Evolutionary conservation across 2,888 invertebrate genomes (phyloP).

Genomic region (Acleris literana): DNA sequence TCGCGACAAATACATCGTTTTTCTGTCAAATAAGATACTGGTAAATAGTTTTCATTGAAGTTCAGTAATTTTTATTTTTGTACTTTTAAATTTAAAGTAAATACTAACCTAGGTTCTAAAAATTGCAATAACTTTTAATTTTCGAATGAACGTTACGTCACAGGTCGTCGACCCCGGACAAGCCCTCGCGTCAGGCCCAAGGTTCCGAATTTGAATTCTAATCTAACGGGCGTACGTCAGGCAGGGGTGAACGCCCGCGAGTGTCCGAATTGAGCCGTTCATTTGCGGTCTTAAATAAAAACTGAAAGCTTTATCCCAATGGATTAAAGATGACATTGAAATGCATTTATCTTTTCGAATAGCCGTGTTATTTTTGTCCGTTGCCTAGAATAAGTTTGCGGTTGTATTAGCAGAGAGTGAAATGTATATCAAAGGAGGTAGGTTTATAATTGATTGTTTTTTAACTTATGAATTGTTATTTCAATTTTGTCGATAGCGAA

Average conservation of each 20-base stretch:
- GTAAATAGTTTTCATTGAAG: too few relatives aligned
- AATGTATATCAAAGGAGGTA: conserved; percentile 49
- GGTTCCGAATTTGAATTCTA: conserved; percentile 76
- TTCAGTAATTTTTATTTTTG: too few relatives aligned
- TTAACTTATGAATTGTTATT: conserved; percentile 36
- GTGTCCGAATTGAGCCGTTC: conserved; percentile 59
- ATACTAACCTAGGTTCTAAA: background rate
- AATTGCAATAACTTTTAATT: conserved; percentile 12
- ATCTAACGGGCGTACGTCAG: conserved; percentile 66
- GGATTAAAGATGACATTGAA: conserved; percentile 20
- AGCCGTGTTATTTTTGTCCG: conserved; percentile 20
- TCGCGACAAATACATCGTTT: too few relatives aligned
- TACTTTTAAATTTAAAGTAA: too few relatives aligned
- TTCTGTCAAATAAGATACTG: too few relatives aligned
- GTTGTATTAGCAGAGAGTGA: conserved; percentile 8
- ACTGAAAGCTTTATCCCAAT: conserved; percentile 13
- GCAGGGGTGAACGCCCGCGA: conserved; percentile 69
- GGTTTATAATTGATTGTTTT: conserved; percentile 45
- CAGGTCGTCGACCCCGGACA: conserved; percentile 45
- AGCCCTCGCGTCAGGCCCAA: conserved; percentile 53
- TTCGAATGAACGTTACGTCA: conserved; percentile 26
- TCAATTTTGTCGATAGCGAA: conserved; percentile 29
- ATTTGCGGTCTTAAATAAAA: conserved; percentile 24
- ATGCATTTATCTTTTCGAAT: conserved; percentile 10
- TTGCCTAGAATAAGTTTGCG: conserved; percentile 25